Evolutionary conservation across 2,797 vertebrate species (phyloP).

Genomic region (Onychomys leucogaster): DNA sequence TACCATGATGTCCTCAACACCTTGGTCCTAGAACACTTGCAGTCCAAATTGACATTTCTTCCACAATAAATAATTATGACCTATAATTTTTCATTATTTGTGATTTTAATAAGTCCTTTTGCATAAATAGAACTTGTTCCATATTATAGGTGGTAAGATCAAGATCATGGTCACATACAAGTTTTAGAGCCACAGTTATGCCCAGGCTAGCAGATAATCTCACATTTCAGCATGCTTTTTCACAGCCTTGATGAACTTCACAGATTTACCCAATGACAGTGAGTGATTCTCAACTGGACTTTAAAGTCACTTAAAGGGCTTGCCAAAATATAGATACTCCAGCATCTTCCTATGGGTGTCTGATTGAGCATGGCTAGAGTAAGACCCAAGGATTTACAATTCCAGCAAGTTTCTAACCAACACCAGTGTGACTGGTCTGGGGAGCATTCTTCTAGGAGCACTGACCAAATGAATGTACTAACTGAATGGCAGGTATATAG

Average conservation of each 20-base stretch:
- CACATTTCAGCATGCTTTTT: background rate
- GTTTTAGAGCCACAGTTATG: background rate
- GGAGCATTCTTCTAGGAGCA: background rate
- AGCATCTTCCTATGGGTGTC: background rate
- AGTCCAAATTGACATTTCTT: constrained; percentile 53
- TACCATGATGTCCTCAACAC: constrained; percentile 7
- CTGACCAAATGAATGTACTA: background rate
- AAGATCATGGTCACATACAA: constrained; percentile 2
- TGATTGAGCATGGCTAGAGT: constrained; percentile 4
- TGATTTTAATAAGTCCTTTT: constrained; percentile 57
- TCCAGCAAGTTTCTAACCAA: constrained; percentile 34
- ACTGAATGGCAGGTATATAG: background rate
- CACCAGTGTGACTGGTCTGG: background rate
- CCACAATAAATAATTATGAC: constrained; percentile 33
- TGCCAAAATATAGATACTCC: constrained; percentile 34
- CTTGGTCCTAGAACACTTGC: background rate
- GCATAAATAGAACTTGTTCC: background rate
- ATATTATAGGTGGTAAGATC: constrained; percentile 11
- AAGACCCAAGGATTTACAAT: background rate
- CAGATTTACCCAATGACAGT: background rate
- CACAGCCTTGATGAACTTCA: constrained; percentile 10
- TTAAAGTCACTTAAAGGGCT: constrained; percentile 15
- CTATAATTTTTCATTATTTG: constrained; percentile 45
- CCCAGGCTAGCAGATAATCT: background rate
- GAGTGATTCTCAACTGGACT: background rate